Base-by-base conservation (phyloP, 2,113 vertebrate species). In the Menidia beryllina region DNA sequence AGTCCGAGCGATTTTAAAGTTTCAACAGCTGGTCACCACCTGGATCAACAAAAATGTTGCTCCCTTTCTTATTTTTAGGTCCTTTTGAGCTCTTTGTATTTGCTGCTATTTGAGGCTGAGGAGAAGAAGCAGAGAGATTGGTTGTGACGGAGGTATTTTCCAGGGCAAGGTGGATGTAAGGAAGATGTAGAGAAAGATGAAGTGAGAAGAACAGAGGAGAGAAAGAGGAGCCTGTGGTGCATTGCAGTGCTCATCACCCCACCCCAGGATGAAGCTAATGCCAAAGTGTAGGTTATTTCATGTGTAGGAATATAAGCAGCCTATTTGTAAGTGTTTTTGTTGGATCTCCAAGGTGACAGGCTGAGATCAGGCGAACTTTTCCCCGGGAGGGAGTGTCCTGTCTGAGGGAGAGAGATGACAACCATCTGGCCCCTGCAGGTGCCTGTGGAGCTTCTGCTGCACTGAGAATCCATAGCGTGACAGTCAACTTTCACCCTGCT, bases 221-320 rank as follows among this genome's bases (percentile, higher is more conserved):
- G 41, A 17, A 41, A 24, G 64, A 69, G 70, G 83, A 68, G 79
- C 84, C 84, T 72, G 68, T 87, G 88, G 77, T 86, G 90, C 85
- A 89, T 81, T 91, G 90, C 88, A 84, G 88, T 85, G 87, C 48
- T 85, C 76, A 19, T 47, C 27, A 68, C 74, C 54, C 66, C 69
- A 65, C 66, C 72, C 73, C 36, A 13, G 9, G 26, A 26, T 24
- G 12, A 24, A 47, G 47, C 20, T 43, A 0, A 21, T 0, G 12
- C 36, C 1, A 19, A 21, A 8, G 27, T 14, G 58, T 15, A 24
- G 54, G 1, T 25, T 55, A 7, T 36, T 9, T 8, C 26, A 1
- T 20, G 54, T 59, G 20, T 20, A 23, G 41, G 10, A 51, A 51
- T 20, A 19, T 20, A 20, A 55, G 23, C 36, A 24, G 43, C 43